Conservation (phyloP, 2,888 invertebrate genomes). For the Eristalis intricaria region DNA sequence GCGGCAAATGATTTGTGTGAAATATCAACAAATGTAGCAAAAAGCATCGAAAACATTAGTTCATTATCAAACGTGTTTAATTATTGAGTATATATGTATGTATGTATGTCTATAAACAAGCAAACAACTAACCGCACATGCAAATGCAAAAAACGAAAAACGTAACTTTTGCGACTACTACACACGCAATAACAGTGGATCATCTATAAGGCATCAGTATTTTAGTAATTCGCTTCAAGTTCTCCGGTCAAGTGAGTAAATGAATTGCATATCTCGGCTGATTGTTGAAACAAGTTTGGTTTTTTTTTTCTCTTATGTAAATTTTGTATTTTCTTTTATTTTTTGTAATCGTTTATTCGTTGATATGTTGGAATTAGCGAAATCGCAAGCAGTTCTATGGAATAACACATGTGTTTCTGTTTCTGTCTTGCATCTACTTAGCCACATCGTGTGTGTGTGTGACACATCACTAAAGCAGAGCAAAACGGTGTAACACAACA, state of each 20-base stretch:
- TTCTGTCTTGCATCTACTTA: neutral
- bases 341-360: constrained; percentile 13
- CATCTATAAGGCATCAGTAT: constrained; percentile 35
- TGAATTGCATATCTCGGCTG: neutral
- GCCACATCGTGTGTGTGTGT: neutral
- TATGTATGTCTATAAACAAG: neutral
- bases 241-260: constrained; percentile 1
- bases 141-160: neutral
- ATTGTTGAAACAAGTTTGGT: constrained; percentile 8
- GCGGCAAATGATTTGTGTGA: no score
- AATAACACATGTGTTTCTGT: neutral
- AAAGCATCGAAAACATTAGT: no score
- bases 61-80: no score
- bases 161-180: neutral
- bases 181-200: constrained; percentile 23
- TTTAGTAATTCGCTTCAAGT: constrained; percentile 2
- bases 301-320: neutral
- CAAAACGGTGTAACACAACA: constrained; percentile 7
- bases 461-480: neutral
- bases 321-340: neutral
- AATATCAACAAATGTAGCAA: no score
- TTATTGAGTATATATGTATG: no score
- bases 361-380: constrained; percentile 34
- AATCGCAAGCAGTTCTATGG: constrained; percentile 19
- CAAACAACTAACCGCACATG: neutral